Base-by-base conservation (phyloP, 2,888 invertebrate genomes). In the Drosophila stalkeri region DNA sequence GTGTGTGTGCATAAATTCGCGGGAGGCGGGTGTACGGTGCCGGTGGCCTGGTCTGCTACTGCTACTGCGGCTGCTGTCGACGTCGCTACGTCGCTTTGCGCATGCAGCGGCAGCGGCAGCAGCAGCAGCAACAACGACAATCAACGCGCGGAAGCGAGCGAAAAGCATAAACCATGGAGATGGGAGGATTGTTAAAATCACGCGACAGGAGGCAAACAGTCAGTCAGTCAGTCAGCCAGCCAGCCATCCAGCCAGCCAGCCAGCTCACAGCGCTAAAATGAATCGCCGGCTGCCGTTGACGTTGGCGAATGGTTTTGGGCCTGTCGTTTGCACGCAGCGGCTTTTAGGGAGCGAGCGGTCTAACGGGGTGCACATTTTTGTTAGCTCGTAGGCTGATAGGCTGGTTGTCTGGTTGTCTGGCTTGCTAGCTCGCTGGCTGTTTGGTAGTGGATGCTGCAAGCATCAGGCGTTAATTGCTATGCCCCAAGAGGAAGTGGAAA, bases 111-210 rank as follows among this genome's bases (percentile, higher is more conserved):
- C 67, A 79, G 37, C 37, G 6, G 37, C 37, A 12, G 16, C 37
- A 39, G 39, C 82, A 81, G 44, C 81, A 77, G 46, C 79, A 78
- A 64, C 68, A 81, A 83, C 85, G 75, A 86, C 85, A 86, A 85
- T 87, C 87, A 83, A 82, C 82, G 87, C 85, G 86, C 87, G 87
- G 78, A 85, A 86, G 83, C 86, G 70, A 85, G 85, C 82, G 83
- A 82, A 87, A 85, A 86, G 86, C 86, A 86, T 86, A 86, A 86
- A 86, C 77, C 86, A 86, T 84, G 84, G 78, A 72, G 83, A 71
- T 80, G 81, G 77, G 82, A 86, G 85, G 84, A 82, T 86, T 86
- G 85, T 85, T 85, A 86, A 85, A 85, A 85, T 86, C 86, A 86
- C 83, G 84, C 84, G 84, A 84, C 86, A 86, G 86, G 86, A 80